A percentile compares a stretch with the other conserved stretches of the same genome.
These are phyloP conservation scores for Dicentrarchus labrax DNA, from an alignment of 2,113 vertebrate genomes.

Conservation along the genomic window DNA sequence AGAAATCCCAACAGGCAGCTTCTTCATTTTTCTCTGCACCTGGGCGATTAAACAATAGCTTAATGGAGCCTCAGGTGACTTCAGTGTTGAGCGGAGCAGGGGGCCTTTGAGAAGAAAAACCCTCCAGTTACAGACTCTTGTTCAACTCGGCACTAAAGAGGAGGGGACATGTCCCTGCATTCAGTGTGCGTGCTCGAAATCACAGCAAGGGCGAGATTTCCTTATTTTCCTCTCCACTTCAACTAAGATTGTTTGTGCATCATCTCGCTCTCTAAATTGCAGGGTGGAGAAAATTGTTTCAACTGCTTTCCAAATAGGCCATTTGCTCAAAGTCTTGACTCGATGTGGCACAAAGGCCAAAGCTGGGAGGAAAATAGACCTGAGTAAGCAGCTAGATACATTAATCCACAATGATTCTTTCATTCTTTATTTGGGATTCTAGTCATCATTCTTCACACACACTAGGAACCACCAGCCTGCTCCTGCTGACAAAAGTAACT, in stretches of 20 bases:
- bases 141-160: not conserved
- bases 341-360: slow-evolving; percentile 1
- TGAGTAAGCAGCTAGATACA: not conserved
- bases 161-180: not conserved
- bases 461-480: not conserved
- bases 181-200: not conserved
- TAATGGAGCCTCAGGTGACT: slow-evolving; percentile 34
- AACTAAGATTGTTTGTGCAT: slow-evolving; percentile 30
- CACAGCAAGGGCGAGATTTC: slow-evolving; percentile 5
- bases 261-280: slow-evolving; percentile 27
- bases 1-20: slow-evolving; percentile 10
- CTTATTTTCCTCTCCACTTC: slow-evolving; percentile 36
- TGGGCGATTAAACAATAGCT: slow-evolving; percentile 48
- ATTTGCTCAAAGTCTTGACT: slow-evolving; percentile 42
- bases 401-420: not conserved
- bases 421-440: not conserved
- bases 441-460: not conserved
- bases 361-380: slow-evolving; percentile 6
- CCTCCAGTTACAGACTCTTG: not conserved
- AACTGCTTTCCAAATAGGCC: slow-evolving; percentile 34
- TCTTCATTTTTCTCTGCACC: slow-evolving; percentile 38
- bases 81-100: not conserved
- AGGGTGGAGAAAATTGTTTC: slow-evolving; percentile 52
- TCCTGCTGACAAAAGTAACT: not conserved
- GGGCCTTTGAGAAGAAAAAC: slow-evolving; percentile 3